Percentiles rank a stretch among this genome's conserved stretches.
phyloP scores from a whole-genome alignment of 2,888 invertebrate species.

The Colostygia pectinataria region DNA sequence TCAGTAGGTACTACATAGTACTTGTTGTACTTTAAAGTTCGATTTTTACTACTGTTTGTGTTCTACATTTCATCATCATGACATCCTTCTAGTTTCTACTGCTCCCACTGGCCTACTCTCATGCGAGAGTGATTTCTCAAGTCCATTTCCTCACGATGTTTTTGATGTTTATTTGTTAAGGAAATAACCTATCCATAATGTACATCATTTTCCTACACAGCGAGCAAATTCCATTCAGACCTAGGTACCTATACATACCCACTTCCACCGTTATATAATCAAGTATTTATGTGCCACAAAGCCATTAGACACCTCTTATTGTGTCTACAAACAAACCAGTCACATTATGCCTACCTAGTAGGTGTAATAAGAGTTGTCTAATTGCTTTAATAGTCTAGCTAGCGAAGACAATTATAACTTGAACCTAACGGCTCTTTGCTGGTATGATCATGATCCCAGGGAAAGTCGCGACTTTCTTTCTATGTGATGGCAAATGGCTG shows the following conservation, averaged over 20 bases:
- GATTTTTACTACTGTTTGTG: too few relatives aligned
- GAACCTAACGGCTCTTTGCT: conserved; percentile 21
- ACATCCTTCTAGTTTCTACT: too few relatives aligned
- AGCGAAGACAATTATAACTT: conserved; percentile 19
- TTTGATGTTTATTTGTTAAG: too few relatives aligned
- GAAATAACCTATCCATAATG: too few relatives aligned
- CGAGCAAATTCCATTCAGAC: conserved; percentile 15
- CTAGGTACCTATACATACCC: neutral
- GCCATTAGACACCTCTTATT: conserved; percentile 19
- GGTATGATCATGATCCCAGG: conserved; percentile 24
- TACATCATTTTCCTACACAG: too few relatives aligned
- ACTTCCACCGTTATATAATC: conserved; percentile 8
- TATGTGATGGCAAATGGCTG: conserved; percentile 26
- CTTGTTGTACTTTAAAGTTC: too few relatives aligned
- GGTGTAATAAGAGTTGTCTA: neutral
- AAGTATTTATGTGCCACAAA: conserved; percentile 12
- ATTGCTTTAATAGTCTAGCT: neutral
- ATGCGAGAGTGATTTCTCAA: too few relatives aligned
- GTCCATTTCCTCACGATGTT: too few relatives aligned
- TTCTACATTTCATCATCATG: too few relatives aligned
- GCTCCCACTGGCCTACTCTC: too few relatives aligned
- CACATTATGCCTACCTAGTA: conserved; percentile 1
- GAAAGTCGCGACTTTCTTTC: conserved; percentile 34
- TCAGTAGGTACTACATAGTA: too few relatives aligned
- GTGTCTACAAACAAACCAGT: too few relatives aligned